A percentile compares a stretch with the other conserved stretches of the same genome.
These are phyloP conservation scores for Camptogramma bilineatum DNA, from an alignment of 2,888 invertebrate species.

Conservation along the genomic window DNA sequence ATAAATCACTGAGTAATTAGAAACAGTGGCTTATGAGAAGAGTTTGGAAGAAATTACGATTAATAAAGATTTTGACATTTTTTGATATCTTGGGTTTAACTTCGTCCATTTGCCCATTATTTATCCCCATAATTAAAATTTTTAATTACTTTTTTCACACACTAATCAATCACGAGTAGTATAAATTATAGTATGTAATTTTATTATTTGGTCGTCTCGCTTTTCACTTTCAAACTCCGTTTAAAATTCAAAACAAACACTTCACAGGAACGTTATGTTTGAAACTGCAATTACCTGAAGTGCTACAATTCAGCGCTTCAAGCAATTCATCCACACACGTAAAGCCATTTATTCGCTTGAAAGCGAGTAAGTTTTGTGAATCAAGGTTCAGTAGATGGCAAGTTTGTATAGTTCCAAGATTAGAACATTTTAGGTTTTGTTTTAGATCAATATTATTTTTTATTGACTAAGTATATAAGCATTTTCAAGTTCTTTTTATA, in stretches of 20 bases:
- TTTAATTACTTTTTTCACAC: background rate
- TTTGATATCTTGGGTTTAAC: no score
- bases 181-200: no score
- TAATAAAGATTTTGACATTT: no score
- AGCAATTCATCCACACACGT: slow-evolving; percentile 22
- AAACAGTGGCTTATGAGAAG: background rate
- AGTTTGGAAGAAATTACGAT: background rate
- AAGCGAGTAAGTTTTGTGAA: slow-evolving; percentile 6
- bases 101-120: no score
- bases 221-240: background rate
- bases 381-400: slow-evolving; percentile 17
- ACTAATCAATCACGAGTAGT: background rate
- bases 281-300: slow-evolving; percentile 18
- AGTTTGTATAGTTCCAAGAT: background rate
- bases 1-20: background rate
- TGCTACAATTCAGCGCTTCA: slow-evolving; percentile 30
- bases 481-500: no score
- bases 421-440: background rate
- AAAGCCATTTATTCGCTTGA: slow-evolving; percentile 27
- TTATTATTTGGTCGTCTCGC: no score
- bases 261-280: slow-evolving; percentile 10
- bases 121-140: background rate
- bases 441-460: no score
- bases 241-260: slow-evolving; percentile 13
- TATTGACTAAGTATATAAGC: no score